Evolutionary conservation across 2,113 vertebrate genomes (phyloP).

Genomic region (Anseranas semipalmata): DNA sequence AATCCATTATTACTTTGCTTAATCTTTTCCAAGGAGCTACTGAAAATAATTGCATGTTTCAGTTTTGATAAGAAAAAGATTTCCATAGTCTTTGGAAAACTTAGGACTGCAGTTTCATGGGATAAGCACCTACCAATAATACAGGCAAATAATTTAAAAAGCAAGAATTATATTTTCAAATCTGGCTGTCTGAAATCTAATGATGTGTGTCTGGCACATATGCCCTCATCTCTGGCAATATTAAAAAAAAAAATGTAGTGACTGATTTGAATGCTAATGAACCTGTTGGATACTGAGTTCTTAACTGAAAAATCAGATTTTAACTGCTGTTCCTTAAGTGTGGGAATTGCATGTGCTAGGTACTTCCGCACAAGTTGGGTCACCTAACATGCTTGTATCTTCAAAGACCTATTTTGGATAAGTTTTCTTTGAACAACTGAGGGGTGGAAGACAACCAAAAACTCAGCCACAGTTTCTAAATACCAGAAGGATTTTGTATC

Average conservation of each 20-base stretch:
- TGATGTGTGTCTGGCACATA: neutral
- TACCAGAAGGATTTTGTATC: neutral
- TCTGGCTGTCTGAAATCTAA: neutral
- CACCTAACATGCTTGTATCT: neutral
- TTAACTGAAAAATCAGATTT: neutral
- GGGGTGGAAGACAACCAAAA: neutral
- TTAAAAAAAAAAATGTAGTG: neutral
- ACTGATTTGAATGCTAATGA: neutral
- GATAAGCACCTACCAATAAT: neutral
- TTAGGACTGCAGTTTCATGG: neutral
- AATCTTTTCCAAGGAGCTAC: neutral
- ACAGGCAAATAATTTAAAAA: neutral
- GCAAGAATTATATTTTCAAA: neutral
- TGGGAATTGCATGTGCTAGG: neutral
- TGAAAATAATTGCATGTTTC: neutral
- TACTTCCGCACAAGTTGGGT: neutral
- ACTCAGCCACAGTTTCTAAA: neutral
- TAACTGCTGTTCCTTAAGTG: neutral
- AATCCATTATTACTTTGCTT: neutral
- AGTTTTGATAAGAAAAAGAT: neutral
- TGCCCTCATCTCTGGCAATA: neutral
- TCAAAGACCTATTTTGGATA: neutral
- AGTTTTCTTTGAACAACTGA: neutral
- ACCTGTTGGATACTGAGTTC: neutral
- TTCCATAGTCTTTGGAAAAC: neutral